A percentile compares a stretch with the other conserved stretches of the same genome.
phyloP scores from a whole-genome alignment of 1,140 invertebrate genomes.

The Ectropis grisescens region DNA sequence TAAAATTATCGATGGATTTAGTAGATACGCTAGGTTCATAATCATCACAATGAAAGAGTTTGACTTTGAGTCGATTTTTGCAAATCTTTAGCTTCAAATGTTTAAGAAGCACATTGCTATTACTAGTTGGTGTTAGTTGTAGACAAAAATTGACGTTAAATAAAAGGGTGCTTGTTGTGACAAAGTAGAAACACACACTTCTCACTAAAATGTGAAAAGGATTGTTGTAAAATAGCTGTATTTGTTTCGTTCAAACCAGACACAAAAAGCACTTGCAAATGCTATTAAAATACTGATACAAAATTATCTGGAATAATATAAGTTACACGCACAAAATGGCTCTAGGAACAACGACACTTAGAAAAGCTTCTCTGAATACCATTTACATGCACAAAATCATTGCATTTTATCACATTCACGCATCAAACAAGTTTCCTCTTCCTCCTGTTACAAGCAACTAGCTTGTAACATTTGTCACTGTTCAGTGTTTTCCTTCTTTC shows the following conservation, averaged over 20 bases:
- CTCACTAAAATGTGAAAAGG: too few relatives aligned
- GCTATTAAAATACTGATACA: too few relatives aligned
- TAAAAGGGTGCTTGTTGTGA: constrained; percentile 25
- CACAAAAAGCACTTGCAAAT: too few relatives aligned
- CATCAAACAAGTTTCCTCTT: constrained; percentile 36
- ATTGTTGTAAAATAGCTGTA: too few relatives aligned
- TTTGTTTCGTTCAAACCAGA: too few relatives aligned
- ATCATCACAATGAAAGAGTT: constrained; percentile 59
- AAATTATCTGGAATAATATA: too few relatives aligned
- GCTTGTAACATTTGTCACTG: constrained; percentile 34
- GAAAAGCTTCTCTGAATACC: constrained; percentile 30
- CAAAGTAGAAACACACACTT: constrained; percentile 8
- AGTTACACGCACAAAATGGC: constrained; percentile 50
- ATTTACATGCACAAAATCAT: constrained; percentile 31
- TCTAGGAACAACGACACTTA: constrained; percentile 29
- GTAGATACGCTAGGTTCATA: constrained; percentile 41
- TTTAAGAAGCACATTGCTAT: constrained; percentile 27
- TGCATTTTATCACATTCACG: constrained; percentile 48
- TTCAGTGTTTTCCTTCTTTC: constrained; percentile 38
- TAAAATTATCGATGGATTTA: constrained; percentile 29
- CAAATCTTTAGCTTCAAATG: constrained; percentile 37
- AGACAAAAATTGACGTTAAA: constrained; percentile 18
- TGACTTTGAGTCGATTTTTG: constrained; percentile 60
- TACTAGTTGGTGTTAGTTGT: constrained; percentile 39
- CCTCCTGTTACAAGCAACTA: constrained; percentile 21